Conservation (phyloP, 2,113 vertebrate species). For the Ramphastos sulfuratus region DNA sequence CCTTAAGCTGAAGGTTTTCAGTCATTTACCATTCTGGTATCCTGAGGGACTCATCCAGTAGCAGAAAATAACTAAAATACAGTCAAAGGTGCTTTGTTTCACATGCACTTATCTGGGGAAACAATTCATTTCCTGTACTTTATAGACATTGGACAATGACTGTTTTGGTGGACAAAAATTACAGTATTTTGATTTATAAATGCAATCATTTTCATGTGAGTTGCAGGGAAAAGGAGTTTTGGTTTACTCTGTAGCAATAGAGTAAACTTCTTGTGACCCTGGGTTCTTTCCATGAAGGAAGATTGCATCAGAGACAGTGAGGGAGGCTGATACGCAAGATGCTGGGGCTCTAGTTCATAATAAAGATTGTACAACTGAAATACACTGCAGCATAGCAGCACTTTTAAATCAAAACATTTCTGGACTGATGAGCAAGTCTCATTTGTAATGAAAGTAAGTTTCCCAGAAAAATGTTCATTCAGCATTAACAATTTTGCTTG, state of each 20-base stretch:
- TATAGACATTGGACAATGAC: not conserved
- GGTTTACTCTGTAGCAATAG: not conserved
- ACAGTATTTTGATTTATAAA: not conserved
- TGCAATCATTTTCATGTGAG: rapidly evolving
- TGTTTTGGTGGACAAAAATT: not conserved
- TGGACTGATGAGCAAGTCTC: not conserved
- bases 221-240: not conserved
- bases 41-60: not conserved
- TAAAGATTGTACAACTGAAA: not conserved
- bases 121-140: not conserved
- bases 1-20: not conserved
- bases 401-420: not conserved
- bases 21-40: not conserved
- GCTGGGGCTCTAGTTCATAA: not conserved
- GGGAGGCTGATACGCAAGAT: not conserved
- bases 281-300: not conserved
- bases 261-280: not conserved
- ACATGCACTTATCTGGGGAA: not conserved
- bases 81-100: not conserved
- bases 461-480: not conserved
- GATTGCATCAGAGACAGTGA: rapidly evolving
- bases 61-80: not conserved
- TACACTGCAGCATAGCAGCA: not conserved
- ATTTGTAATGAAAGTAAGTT: not conserved
- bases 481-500: not conserved